Base-by-base conservation (phyloP, 1,140 invertebrate genomes). In the Drosophila lowei region DNA sequence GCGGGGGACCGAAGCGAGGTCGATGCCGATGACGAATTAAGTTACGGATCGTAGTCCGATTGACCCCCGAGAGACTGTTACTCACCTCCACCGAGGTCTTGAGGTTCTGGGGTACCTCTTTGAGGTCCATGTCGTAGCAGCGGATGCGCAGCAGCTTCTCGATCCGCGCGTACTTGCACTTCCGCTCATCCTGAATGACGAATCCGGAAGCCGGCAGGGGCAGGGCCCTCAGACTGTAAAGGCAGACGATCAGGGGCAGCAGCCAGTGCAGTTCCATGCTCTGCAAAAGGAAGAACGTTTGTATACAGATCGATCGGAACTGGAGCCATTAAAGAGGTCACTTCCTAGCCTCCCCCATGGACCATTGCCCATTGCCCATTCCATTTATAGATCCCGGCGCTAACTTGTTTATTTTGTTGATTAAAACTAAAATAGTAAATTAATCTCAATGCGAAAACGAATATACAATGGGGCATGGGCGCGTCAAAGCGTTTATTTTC, bases 1-100 rank as follows among this genome's bases (percentile, higher is more conserved):
- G 38, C 42, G 43, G 55, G 50, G 61, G 67, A 57, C 57, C 48
- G 34, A 5, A 38, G 34, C 34, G 34, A 38, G 34, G 34, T 13
- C 58, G 44, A 49, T 58, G 41, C 67, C 58, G 44, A 49, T 58
- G 41, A 67, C 13, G 64, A 79, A 83, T 85, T 83, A 72, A 63
- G 62, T 72, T 58, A 72, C 59, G 60, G 79, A 79, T 81, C 78
- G 66, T 54, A 41, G 11, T 3, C 28, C 60, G 43, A 34, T 66
- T 72, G 52, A 62, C 50, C 70, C 60, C 70, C n/a, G 13, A 16
- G 7, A 15, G 47, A 28, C 34, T 9, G 34, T 80, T 72, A 86
- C 90, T 89, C 76, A 93, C 93, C 93, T 94, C 93, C 54, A 94
- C 93, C 44, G 92, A 92, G 59, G 90, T 86, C 77, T 92, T 93